These are phyloP conservation scores for Limnothrissa miodon DNA, from an alignment of 2,113 vertebrate species.

Conservation along the genomic window DNA sequence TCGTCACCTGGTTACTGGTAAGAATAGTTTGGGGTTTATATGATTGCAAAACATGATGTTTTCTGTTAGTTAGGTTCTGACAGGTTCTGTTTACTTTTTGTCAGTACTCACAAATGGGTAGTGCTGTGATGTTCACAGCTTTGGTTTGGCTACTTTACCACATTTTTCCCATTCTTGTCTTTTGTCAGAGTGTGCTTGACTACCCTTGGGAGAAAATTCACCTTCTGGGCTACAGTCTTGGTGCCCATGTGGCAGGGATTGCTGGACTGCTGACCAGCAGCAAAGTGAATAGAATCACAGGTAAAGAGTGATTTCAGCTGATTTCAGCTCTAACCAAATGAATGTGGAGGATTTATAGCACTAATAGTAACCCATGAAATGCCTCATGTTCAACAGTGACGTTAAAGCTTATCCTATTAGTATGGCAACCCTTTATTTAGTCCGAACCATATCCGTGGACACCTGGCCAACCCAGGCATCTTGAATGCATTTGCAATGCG, in stretches of 20 bases:
- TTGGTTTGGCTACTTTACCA: neutral
- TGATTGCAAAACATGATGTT: neutral
- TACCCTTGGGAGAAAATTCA: conserved; percentile 87
- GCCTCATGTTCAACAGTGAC: neutral
- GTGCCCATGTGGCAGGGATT: conserved; percentile 91
- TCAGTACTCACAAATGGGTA: neutral
- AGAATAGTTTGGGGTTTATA: conserved; percentile 17
- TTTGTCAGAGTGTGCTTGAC: conserved; percentile 75
- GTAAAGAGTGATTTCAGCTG: conserved; percentile 66
- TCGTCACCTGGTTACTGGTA: conserved; percentile 93
- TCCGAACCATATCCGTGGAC: no score
- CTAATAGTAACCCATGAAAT: neutral
- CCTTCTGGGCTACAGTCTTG: conserved; percentile 93
- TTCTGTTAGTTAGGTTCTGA: neutral
- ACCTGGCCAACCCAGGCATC: neutral
- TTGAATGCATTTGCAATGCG: neutral
- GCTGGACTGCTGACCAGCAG: conserved; percentile 85
- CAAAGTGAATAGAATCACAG: conserved; percentile 95
- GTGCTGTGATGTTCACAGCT: neutral
- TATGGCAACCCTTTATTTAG: no score
- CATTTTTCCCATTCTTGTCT: neutral
- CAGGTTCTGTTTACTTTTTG: neutral
- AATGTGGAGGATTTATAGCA: neutral
- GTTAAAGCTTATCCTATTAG: no score
- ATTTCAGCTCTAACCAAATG: neutral